These are phyloP conservation scores for Scolanthus callimorphus DNA, from an alignment of 92 coral and sea anemone genomes.

Conservation along the genomic window DNA sequence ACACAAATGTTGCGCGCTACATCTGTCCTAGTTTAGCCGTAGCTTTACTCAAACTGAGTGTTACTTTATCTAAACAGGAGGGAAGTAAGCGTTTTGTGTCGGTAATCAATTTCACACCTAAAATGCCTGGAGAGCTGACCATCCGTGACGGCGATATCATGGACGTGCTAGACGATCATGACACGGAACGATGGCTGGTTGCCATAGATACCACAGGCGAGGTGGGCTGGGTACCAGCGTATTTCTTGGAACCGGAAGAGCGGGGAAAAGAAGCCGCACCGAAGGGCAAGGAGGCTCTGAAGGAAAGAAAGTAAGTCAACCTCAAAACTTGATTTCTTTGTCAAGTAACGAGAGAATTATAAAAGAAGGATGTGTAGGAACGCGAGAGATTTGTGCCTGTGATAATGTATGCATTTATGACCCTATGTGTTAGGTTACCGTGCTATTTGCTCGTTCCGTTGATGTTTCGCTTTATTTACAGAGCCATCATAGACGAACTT, in stretches of 20 bases:
- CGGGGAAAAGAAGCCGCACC: constrained; percentile 52
- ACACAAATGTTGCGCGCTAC: too few relatives aligned
- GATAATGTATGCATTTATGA: too few relatives aligned
- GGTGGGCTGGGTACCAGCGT: constrained; percentile 82
- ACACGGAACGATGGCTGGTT: constrained; percentile 58
- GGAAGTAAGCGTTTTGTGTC: constrained; percentile 51
- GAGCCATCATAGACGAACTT: constrained; percentile 73
- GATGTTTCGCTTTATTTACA: constrained; percentile 10
- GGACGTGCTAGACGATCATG: constrained; percentile 65
- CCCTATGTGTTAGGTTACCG: too few relatives aligned
- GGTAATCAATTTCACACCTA: constrained; percentile 75
- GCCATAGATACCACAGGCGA: constrained; percentile 60
- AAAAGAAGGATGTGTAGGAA: too few relatives aligned
- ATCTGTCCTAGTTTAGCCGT: too few relatives aligned
- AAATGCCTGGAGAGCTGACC: constrained; percentile 69
- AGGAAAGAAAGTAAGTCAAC: constrained; percentile 82
- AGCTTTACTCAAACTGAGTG: too few relatives aligned
- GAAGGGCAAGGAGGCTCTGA: constrained; percentile 72
- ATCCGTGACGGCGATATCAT: constrained; percentile 76
- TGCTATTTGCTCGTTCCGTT: too few relatives aligned
- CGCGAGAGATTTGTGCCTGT: too few relatives aligned
- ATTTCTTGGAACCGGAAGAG: constrained; percentile 59
- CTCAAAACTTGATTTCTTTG: too few relatives aligned
- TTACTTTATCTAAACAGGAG: constrained; percentile 36
- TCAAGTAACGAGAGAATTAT: too few relatives aligned